A percentile compares a stretch with the other conserved stretches of the same genome.
Conservation (phyloP, 2,797 vertebrate species). For the Chromis chromis region DNA sequence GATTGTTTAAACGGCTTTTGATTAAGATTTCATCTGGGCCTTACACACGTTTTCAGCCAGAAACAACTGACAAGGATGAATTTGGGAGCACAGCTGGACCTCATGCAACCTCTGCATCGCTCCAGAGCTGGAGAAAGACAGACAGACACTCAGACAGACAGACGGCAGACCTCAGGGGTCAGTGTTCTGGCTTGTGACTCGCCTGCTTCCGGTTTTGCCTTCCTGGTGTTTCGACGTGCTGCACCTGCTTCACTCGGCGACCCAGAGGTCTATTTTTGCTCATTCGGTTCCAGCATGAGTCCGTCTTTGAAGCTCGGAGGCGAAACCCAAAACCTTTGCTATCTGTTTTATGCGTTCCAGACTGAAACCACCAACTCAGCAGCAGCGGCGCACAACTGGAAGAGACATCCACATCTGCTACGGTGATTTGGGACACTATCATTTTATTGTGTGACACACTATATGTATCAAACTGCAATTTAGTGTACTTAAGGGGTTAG, state of each 20-base stretch:
- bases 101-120: conserved; percentile 46
- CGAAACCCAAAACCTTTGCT: conserved; percentile 68
- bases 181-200: conserved; percentile 44
- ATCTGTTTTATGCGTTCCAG: conserved; percentile 78
- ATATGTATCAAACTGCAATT: conserved; percentile 79
- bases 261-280: conserved; percentile 65
- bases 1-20: conserved; percentile 20
- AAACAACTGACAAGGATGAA: conserved; percentile 24
- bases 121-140: conserved; percentile 13
- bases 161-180: conserved; percentile 39
- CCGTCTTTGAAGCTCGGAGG: conserved; percentile 70
- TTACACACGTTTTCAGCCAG: conserved; percentile 29
- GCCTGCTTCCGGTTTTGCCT: conserved; percentile 59
- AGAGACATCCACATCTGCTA: conserved; percentile 78
- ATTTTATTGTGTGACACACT: conserved; percentile 80
- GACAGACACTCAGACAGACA: conserved; percentile 26
- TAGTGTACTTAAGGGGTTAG: conserved; percentile 75
- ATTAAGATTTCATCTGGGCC: conserved; percentile 52
- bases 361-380: conserved; percentile 69
- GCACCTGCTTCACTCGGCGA: conserved; percentile 75
- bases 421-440: conserved; percentile 69
- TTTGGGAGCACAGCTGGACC: conserved; percentile 60
- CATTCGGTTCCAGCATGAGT: conserved; percentile 55
- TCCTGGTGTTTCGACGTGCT: conserved; percentile 35
- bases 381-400: conserved; percentile 64